Evolutionary conservation across 1,140 invertebrate genomes (phyloP).

Genomic region (Drosophila ficusphila): DNA sequence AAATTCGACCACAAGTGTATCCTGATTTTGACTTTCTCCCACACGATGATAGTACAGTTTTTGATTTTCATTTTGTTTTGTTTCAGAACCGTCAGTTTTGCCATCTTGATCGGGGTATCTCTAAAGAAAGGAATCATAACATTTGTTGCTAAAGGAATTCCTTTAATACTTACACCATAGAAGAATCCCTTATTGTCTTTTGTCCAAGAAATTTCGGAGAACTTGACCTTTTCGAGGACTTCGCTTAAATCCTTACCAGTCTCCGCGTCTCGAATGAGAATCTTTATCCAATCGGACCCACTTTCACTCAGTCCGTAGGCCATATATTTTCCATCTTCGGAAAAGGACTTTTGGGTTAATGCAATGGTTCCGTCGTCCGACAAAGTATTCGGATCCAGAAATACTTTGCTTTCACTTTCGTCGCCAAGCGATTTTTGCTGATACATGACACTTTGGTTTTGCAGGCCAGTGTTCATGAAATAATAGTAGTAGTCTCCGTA

Average conservation of each 20-base stretch:
- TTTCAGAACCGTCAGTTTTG: constrained; percentile 95
- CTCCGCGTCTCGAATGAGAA: constrained; percentile 92
- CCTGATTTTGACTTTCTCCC: constrained; percentile 93
- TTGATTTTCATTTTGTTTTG: constrained; percentile 93
- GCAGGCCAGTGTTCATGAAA: constrained; percentile 96
- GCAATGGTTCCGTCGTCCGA: constrained; percentile 97
- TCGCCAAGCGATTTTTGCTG: constrained; percentile 92
- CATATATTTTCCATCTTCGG: constrained; percentile 94
- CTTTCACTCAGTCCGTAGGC: constrained; percentile 96
- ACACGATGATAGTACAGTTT: constrained; percentile 97
- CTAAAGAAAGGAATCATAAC: constrained; percentile 17
- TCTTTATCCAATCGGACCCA: constrained; percentile 98
- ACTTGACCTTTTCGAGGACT: constrained; percentile 95
- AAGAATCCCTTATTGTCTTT: constrained; percentile 98
- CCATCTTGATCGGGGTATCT: constrained; percentile 90
- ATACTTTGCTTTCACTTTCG: constrained; percentile 93
- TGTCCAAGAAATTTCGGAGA: constrained; percentile 96
- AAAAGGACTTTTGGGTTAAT: constrained; percentile 91
- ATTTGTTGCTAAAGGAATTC: neutral
- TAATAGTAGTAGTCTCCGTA: constrained; percentile 96
- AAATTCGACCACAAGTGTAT: constrained; percentile 95
- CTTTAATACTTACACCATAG: constrained; percentile 90
- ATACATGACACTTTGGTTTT: constrained; percentile 98
- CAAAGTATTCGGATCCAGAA: constrained; percentile 97
- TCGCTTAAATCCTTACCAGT: constrained; percentile 95